phyloP scores from a whole-genome alignment of 2,797 vertebrate species.

The Ataeniobius toweri region DNA sequence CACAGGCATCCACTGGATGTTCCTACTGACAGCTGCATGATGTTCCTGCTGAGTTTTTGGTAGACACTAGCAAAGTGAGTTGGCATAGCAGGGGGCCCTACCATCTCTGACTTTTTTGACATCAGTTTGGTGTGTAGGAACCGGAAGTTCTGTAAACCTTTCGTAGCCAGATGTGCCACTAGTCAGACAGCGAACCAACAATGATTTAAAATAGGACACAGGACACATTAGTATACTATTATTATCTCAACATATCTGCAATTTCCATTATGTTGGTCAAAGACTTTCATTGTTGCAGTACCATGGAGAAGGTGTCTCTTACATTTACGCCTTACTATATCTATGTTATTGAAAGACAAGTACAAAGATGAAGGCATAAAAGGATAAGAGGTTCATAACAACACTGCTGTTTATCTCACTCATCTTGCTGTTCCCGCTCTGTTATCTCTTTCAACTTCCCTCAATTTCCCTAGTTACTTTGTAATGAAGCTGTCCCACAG shows the following conservation, averaged over 20 bases:
- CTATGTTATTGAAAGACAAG: conserved; percentile 65
- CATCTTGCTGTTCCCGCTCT: conserved; percentile 23
- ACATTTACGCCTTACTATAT: conserved; percentile 47
- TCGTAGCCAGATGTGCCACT: not conserved
- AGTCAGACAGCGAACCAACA: conserved; percentile 14
- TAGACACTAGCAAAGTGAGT: too few species aligned
- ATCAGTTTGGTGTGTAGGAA: conserved; percentile 3
- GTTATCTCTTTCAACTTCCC: conserved; percentile 57
- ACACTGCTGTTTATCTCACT: conserved; percentile 55
- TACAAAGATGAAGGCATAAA: conserved; percentile 64
- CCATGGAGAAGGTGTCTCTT: conserved; percentile 48
- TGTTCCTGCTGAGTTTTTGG: not conserved
- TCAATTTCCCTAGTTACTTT: conserved; percentile 60
- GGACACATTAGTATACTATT: conserved; percentile 10
- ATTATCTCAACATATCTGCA: conserved; percentile 12
- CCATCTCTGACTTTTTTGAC: not conserved
- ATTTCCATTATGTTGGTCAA: conserved; percentile 11
- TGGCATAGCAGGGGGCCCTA: not conserved
- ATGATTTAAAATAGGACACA: conserved; percentile 13
- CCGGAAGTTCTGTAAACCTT: not conserved
- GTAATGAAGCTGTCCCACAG: conserved; percentile 70
- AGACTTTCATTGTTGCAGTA: conserved; percentile 35
- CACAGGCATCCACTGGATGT: not conserved
- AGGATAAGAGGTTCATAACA: conserved; percentile 63
- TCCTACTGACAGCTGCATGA: not conserved